A percentile compares a stretch with the other conserved stretches of the same genome.
These are phyloP conservation scores for Girardinichthys multiradiatus DNA, from an alignment of 2,113 vertebrate genomes.

Conservation along the genomic window DNA sequence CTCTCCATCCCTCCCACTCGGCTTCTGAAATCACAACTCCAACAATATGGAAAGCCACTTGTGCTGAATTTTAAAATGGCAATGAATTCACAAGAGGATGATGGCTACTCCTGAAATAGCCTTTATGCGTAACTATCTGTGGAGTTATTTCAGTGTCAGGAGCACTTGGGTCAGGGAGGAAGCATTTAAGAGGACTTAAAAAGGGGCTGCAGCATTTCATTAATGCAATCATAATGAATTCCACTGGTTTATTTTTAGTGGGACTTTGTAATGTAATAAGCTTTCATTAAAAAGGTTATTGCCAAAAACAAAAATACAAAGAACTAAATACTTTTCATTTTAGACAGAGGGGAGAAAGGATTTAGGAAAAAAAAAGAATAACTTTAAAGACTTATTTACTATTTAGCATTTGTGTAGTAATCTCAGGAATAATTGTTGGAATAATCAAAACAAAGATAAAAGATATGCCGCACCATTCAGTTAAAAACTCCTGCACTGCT, in stretches of 20 bases:
- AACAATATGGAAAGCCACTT: conserved; percentile 31
- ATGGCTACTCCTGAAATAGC: conserved; percentile 41
- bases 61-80: conserved; percentile 34
- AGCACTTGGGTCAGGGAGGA: not conserved
- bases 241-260: not conserved
- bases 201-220: conserved; percentile 1
- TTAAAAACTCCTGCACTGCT: not conserved
- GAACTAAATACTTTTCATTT: not conserved
- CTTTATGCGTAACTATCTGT: not conserved
- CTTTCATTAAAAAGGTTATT: not conserved
- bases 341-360: not conserved
- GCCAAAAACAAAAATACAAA: not conserved
- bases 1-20: conserved; percentile 19
- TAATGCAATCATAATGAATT: not conserved
- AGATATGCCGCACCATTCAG: no score
- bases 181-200: conserved; percentile 12
- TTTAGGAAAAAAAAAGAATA: not conserved
- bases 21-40: conserved; percentile 9
- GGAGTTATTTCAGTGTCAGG: conserved; percentile 18
- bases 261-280: not conserved
- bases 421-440: not conserved
- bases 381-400: no score
- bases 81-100: conserved; percentile 35
- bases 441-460: not conserved
- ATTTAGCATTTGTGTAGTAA: not conserved